Conservation (phyloP, 2,888 invertebrate genomes). For the Orchesellides sinensis region DNA sequence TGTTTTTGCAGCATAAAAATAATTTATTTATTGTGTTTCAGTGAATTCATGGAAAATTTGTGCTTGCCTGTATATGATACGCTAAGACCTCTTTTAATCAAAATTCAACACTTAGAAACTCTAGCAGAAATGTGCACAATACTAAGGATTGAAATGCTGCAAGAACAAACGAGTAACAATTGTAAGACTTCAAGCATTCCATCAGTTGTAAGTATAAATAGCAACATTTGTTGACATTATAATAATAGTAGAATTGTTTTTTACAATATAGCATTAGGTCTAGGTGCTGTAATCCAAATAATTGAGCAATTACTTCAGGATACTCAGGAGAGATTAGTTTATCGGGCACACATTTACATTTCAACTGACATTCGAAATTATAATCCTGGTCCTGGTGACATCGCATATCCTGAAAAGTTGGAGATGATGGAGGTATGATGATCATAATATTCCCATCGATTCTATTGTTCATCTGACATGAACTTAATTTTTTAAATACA, state of each 20-base stretch:
- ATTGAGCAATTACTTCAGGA: slow-evolving; percentile 93
- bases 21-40: slow-evolving; percentile 72
- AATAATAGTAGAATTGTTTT: slow-evolving; percentile 3
- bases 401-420: slow-evolving; percentile 98
- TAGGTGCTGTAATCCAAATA: slow-evolving; percentile 88
- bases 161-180: slow-evolving; percentile 91
- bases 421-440: slow-evolving; percentile 97
- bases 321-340: slow-evolving; percentile 97
- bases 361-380: slow-evolving; percentile 93
- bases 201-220: not conserved
- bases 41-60: slow-evolving; percentile 86
- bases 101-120: slow-evolving; percentile 98
- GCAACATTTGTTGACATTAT: no score
- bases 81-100: slow-evolving; percentile 94
- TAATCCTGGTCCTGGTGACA: slow-evolving; percentile 94
- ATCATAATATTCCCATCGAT: no score
- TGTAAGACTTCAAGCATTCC: slow-evolving; percentile 79
- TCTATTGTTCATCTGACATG: no score
- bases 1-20: not conserved
- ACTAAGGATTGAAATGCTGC: slow-evolving; percentile 92
- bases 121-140: slow-evolving; percentile 97
- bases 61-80: slow-evolving; percentile 95
- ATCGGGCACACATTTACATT: slow-evolving; percentile 95
- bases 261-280: no score
- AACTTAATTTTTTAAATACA: not conserved